Percentiles rank a stretch among this genome's conserved stretches.
Conservation (phyloP, 2,113 vertebrate species). For the Phylloscopus trochilus region DNA sequence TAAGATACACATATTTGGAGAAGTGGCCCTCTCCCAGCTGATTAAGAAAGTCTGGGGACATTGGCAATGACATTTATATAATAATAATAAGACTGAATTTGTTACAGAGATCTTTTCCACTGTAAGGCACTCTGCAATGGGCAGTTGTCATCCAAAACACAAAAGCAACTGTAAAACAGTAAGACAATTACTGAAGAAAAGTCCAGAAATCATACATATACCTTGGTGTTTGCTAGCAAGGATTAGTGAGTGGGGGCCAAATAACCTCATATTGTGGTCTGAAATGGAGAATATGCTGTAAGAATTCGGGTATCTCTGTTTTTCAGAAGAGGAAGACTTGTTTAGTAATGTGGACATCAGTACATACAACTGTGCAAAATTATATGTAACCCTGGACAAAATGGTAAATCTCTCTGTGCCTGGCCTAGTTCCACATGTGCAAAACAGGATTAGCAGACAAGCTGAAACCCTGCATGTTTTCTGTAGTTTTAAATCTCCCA, state of each 20-base stretch:
- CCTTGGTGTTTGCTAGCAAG: neutral
- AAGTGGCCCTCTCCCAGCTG: neutral
- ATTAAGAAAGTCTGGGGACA: neutral
- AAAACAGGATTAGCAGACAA: neutral
- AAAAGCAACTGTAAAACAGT: neutral
- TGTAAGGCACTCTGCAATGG: rapidly evolving
- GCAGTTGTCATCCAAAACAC: neutral
- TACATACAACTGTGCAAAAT: neutral
- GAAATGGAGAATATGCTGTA: neutral
- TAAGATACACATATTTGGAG: neutral
- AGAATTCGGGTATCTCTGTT: neutral
- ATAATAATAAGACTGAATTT: neutral
- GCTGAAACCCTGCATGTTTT: neutral
- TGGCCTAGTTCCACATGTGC: neutral
- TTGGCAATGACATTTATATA: neutral
- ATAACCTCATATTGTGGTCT: neutral
- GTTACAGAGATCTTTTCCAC: neutral
- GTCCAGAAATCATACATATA: neutral
- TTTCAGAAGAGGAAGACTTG: neutral
- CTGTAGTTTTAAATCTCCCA: neutral
- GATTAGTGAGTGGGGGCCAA: neutral
- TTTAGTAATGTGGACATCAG: neutral
- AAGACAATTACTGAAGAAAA: neutral
- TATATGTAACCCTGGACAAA: neutral
- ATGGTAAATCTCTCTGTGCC: neutral